A percentile compares a stretch with the other conserved stretches of the same genome.
These are phyloP conservation scores for Parascotia fuliginaria DNA, from an alignment of 2,888 invertebrate species.

Conservation along the genomic window DNA sequence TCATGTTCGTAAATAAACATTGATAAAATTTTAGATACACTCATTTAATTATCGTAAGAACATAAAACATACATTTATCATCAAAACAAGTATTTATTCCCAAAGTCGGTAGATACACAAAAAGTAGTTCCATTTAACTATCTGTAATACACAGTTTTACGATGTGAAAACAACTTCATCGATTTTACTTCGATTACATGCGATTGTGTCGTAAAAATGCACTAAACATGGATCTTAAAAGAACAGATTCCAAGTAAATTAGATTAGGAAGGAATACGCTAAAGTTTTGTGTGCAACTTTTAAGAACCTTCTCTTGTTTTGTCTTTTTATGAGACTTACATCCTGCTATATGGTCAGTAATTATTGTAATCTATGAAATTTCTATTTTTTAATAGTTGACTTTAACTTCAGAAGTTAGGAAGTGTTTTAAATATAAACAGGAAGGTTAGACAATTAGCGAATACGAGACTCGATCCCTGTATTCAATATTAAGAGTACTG, in stretches of 20 bases:
- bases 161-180: slow-evolving; percentile 31
- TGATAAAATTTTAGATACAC: neutral
- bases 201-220: slow-evolving; percentile 47
- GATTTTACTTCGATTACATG: slow-evolving; percentile 43
- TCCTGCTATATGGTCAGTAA: no score
- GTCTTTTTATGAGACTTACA: no score
- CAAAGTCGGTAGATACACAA: neutral
- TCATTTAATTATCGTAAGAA: neutral
- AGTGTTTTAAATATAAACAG: no score
- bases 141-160: slow-evolving; percentile 18
- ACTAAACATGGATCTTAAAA: slow-evolving; percentile 29
- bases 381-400: no score
- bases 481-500: slow-evolving; percentile 29
- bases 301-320: neutral
- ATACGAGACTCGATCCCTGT: no score
- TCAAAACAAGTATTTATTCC: neutral
- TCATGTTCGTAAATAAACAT: no score
- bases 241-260: neutral
- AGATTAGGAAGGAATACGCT: neutral
- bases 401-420: no score
- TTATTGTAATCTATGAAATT: no score
- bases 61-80: neutral
- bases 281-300: neutral
- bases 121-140: slow-evolving; percentile 2
- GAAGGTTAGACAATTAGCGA: no score